Evolutionary conservation across 2,888 invertebrate genomes (phyloP).

Genomic region (Stenodema calcarata): DNA sequence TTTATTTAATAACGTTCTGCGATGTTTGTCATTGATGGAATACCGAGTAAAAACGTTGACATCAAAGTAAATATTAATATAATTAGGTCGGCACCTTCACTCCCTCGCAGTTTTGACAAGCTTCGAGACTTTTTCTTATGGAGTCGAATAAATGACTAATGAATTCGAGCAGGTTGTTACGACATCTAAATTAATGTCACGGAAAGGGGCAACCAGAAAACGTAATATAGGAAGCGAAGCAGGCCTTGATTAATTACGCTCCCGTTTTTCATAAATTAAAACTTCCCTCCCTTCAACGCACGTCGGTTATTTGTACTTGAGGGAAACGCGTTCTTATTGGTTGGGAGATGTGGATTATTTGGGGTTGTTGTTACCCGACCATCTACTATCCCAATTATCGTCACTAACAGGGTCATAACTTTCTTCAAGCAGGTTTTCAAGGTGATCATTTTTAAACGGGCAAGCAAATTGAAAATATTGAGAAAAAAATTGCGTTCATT

Average conservation of each 20-base stretch:
- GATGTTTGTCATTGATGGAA: too few relatives aligned
- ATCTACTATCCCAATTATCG: not conserved
- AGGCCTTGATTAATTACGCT: constrained; percentile 9
- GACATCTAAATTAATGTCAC: constrained; percentile 40
- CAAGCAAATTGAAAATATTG: too few relatives aligned
- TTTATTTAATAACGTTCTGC: too few relatives aligned
- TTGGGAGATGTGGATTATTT: not conserved
- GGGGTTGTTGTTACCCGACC: not conserved
- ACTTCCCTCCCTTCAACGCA: constrained; percentile 5
- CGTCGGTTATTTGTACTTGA: not conserved
- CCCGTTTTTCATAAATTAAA: constrained; percentile 34
- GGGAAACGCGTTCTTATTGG: constrained; percentile 1
- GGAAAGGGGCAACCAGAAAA: not conserved
- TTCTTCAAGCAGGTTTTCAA: too few relatives aligned
- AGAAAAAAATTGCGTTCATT: too few relatives aligned
- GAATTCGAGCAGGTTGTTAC: constrained; percentile 23
- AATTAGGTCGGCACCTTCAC: not conserved
- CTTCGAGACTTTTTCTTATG: not conserved
- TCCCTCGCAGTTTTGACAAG: not conserved
- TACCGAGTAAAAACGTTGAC: not conserved
- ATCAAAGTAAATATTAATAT: not conserved
- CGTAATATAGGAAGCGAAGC: not conserved
- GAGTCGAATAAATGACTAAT: constrained; percentile 1
- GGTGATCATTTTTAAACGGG: too few relatives aligned
- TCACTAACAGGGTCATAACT: too few relatives aligned